Evolutionary conservation across 1,140 invertebrate species (phyloP), one percentile per base, ranked within the genome.

Genomic region (Branchinecta lindahli): DNA sequence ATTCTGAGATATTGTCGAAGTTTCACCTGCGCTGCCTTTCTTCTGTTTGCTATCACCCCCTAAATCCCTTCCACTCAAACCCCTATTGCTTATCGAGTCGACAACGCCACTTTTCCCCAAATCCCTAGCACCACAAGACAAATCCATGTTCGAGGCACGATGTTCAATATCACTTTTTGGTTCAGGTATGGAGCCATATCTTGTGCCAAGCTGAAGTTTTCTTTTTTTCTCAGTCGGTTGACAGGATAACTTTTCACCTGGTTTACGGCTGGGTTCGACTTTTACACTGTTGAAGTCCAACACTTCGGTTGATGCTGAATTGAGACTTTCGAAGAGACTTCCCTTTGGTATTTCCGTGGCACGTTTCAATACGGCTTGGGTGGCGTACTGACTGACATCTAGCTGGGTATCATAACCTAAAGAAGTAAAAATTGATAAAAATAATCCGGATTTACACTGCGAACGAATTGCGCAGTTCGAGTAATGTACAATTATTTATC

Each of bases 321-420:
- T 61, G 12, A 61, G 18, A 61, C 18, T 61, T 61, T 61, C 52
- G 18, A 61, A 61, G 12, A 61, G 18, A 20, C 52, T 61, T 15
- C 12, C 12, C 18, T 61, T 61, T 61, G 52, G 52, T 61, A 15
- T 61, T 61, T 12, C 12, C 4, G 52, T 15, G 12, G 18, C 52
- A 3, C 12, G 52, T 20, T 6, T 61, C 12, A 6, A 12, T 4
- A 4, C 18, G 33, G 33, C 33, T 33, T 33, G 33, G 52, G 52
- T 61, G 52, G 52, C 52, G 18, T 61, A 61, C 52, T 61, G 52
- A 20, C 52, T 61, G 52, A 61, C 52, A 61, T 61, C 52, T 15
- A 61, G 52, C 52, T 12, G 18, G 18, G 52, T 4, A 15, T 61
- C 52, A 61, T 61, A 61, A 20, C 52, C 52, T 61, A 61, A 1